These are phyloP conservation scores for Gracilinanus agilis DNA, from an alignment of 2,113 vertebrate species.

Conservation along the genomic window DNA sequence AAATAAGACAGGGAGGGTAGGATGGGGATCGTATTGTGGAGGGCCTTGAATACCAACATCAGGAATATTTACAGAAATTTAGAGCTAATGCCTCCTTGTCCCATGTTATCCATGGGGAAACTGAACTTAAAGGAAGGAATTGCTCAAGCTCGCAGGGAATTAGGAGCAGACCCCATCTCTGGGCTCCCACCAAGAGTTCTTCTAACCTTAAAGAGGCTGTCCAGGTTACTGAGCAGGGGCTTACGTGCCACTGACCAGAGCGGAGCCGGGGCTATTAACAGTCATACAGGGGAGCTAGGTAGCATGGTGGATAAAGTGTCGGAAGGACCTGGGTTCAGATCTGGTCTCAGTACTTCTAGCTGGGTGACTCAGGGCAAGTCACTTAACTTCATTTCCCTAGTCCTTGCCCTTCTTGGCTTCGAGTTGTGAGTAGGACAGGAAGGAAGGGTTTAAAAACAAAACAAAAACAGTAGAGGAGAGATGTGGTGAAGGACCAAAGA, in stretches of 20 bases:
- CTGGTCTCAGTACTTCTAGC: too few species aligned
- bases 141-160: neutral
- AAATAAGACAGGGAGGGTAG: neutral
- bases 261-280: neutral
- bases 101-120: neutral
- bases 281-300: neutral
- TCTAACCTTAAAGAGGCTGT: neutral
- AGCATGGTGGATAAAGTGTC: too few species aligned
- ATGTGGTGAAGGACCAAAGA: neutral
- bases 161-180: neutral
- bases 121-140: neutral
- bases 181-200: too few species aligned
- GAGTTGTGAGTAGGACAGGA: too few species aligned
- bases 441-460: too few species aligned
- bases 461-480: neutral
- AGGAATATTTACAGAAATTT: neutral
- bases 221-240: neutral
- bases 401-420: too few species aligned
- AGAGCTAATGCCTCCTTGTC: neutral
- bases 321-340: too few species aligned
- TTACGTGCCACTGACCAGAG: neutral
- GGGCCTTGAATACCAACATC: neutral
- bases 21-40: neutral
- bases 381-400: too few species aligned
- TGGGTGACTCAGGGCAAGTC: too few species aligned